These are phyloP conservation scores for Drosophila ustulata DNA, from an alignment of 2,888 invertebrate genomes.

Conservation along the genomic window DNA sequence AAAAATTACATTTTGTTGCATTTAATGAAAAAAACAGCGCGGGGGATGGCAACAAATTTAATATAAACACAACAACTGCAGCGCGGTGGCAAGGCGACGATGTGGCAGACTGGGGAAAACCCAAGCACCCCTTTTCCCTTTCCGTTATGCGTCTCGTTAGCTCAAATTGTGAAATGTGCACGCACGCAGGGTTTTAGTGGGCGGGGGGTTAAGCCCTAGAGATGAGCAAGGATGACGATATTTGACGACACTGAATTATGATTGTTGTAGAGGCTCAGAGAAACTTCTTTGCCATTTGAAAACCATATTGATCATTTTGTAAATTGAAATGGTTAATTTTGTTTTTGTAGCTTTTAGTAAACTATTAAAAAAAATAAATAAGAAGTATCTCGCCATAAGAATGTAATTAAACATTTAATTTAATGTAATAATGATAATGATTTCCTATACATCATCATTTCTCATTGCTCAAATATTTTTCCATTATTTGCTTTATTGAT, in stretches of 20 bases:
- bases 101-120: slow-evolving; percentile 12
- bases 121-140: not conserved
- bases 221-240: slow-evolving; percentile 31
- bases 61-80: slow-evolving; percentile 66
- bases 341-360: no score
- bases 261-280: not conserved
- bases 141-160: slow-evolving; percentile 64
- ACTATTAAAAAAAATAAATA: no score
- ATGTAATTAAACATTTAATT: not conserved
- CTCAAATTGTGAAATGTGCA: slow-evolving; percentile 74
- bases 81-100: slow-evolving; percentile 15
- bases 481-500: no score
- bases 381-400: no score
- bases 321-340: no score
- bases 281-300: no score
- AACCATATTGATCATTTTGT: no score
- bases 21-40: slow-evolving; percentile 53
- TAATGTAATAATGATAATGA: not conserved
- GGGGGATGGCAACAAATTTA: slow-evolving; percentile 44
- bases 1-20: slow-evolving; percentile 57
- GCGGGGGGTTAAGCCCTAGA: slow-evolving; percentile 25
- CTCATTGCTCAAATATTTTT: no score
- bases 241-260: not conserved
- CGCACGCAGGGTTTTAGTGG: slow-evolving; percentile 51
- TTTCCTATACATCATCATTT: not conserved